Evolutionary conservation across 2,113 vertebrate genomes (phyloP).

Genomic region (Neofelis nebulosa): DNA sequence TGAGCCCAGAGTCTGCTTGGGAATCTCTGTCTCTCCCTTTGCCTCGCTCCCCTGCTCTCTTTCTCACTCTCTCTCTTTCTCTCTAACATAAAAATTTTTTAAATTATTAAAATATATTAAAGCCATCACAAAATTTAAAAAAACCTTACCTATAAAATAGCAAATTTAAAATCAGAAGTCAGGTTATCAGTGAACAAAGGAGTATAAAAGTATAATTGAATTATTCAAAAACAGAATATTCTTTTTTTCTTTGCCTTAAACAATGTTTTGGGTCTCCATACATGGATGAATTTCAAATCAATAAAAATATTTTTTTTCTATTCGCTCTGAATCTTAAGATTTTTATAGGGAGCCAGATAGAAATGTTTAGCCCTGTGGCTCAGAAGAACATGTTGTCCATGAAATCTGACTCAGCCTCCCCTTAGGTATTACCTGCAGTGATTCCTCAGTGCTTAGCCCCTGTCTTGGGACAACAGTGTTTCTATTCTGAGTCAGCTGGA

Average conservation of each 20-base stretch:
- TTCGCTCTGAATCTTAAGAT: neutral
- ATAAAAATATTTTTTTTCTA: neutral
- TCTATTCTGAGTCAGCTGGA: neutral
- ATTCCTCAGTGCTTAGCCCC: neutral
- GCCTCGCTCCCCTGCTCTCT: too few relatives aligned
- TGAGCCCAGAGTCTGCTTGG: too few relatives aligned
- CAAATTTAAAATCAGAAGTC: neutral
- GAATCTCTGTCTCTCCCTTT: too few relatives aligned
- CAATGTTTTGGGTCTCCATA: neutral
- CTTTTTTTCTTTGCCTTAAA: neutral
- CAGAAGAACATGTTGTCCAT: neutral
- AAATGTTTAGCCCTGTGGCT: neutral
- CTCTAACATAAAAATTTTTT: neutral
- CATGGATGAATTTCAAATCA: neutral
- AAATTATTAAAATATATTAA: neutral
- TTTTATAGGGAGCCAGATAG: neutral
- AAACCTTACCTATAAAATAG: slow-evolving; percentile 15
- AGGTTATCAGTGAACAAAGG: neutral
- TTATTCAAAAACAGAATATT: neutral
- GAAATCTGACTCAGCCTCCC: neutral
- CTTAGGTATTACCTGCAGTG: neutral
- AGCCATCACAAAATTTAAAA: neutral
- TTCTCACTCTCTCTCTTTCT: too few relatives aligned
- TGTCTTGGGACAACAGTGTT: neutral
- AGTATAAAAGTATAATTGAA: neutral